Evolutionary conservation across 2,797 vertebrate genomes (phyloP).

Genomic region (Kryptopterus vitreolus): DNA sequence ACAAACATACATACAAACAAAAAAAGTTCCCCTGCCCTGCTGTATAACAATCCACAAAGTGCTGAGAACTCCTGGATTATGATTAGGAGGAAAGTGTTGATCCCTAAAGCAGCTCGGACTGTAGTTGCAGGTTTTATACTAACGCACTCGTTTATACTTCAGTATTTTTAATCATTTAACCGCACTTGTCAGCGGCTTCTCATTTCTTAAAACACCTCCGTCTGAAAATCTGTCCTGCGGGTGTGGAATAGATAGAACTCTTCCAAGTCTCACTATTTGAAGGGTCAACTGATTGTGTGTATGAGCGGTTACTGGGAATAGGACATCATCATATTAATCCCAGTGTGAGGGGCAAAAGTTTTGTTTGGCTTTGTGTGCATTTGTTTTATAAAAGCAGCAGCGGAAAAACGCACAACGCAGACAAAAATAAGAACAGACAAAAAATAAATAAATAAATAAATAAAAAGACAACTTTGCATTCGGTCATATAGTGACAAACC

Average conservation of each 20-base stretch:
- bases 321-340: too few species aligned
- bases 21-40: neutral
- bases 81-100: neutral
- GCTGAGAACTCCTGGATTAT: neutral
- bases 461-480: constrained; percentile 24
- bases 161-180: too few species aligned
- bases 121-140: neutral
- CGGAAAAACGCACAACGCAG: constrained; percentile 23
- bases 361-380: neutral
- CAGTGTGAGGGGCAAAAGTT: too few species aligned
- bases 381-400: constrained; percentile 28
- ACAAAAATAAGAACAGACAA: constrained; percentile 7
- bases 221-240: too few species aligned
- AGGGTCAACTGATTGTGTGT: too few species aligned
- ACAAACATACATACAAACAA: neutral
- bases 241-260: too few species aligned
- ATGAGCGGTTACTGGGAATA: too few species aligned
- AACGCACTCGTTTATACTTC: neutral
- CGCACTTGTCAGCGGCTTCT: too few species aligned
- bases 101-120: neutral
- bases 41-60: neutral
- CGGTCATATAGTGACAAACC: neutral
- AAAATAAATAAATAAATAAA: too few species aligned
- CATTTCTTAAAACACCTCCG: too few species aligned
- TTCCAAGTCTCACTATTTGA: too few species aligned